Base-by-base conservation (phyloP, 2,113 vertebrate genomes). In the Dipodomys merriami region DNA sequence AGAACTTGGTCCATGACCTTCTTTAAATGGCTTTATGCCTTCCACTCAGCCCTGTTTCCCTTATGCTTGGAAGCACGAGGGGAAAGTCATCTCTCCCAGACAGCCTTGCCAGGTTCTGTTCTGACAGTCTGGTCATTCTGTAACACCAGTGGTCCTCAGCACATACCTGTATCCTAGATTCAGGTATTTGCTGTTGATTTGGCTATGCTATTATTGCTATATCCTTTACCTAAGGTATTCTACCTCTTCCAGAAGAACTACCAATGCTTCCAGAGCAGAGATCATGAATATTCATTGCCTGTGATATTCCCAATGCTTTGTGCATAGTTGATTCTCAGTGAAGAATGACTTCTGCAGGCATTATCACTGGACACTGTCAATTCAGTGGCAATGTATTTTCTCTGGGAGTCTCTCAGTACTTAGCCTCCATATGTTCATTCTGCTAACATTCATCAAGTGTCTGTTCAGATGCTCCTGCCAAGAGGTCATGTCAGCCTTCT, bases 231-330 rank as follows among this genome's bases (percentile, higher is more conserved):
- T 46, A 35, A 62, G 16, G 44, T 81, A 46, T 87, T 94, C 91
- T 76, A 27, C 71, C 44, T 64, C 82, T 77, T 46, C 57, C 86
- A 68, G 78, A 89, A 88, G 69, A 83, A 72, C 27, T 33, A 44
- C 39, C 89, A 95, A 80, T 94, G 57, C 46, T 89, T 64, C 27
- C 73, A 81, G 62, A 83, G 67, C 64, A 73, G 39, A 95, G 80
- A 65, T 29, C 15, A 13, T n/a, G 64, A 39, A 39, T 86, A 39
- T 83, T 85, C 60, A 29, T 86, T 92, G 80, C 74, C 73, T 53
- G 30, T 64, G 68, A 85, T 49, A 69, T 81, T 96, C 77, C 60
- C 80, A 68, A 60, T 33, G 53, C 77, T 88, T 82, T 73, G 22
- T 83, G 53, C 46, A 73, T 16, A 72, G 76, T 9, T 73, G 67